Base-by-base conservation (phyloP, 2,888 invertebrate genomes). In the Exephanes ischioxanthus region DNA sequence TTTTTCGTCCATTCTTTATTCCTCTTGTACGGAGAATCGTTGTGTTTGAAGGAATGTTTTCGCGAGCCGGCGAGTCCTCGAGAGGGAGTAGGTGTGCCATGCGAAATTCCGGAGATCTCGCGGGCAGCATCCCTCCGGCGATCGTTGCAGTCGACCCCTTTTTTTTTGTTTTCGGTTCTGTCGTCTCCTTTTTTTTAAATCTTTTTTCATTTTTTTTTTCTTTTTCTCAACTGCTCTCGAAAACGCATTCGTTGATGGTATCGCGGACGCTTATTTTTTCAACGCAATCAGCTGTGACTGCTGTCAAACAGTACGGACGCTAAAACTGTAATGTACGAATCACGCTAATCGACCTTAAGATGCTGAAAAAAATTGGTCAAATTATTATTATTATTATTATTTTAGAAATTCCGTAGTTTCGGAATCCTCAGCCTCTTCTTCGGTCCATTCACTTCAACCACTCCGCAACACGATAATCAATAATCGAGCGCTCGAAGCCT, bases 371-470 rank as follows among this genome's bases (percentile, higher is more conserved):
- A 22, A 55, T 19, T 2, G 7, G 9, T 22, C 22, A 37, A 9
- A 16, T 0, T 53, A 2, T 5, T 19, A 6, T 53, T 19, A 7
- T 53, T 19, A 19, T 55, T 55, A 3, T 53, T 22, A 19, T 53
- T 22, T 61, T 16, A 14, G 11, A 45, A 45, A 45, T 55, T 22
- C 19, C 53, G 19, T 22, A 58, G 0, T 22, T 9, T 58, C 26
- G 58, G 11, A 26, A 58, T 51, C 7, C 11, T 9, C 73, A 61
- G 41, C 41, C 37, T 68, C 45, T 63, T 68, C 58, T 81, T 26
- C 73, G 80, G 80, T 68, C 73, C 73, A 75, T 61, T 73, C 41
- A 41, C 55, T 41, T 55, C 45, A 30, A 81, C 68, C 67, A 48
- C 26, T 67, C 16, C 26, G 3, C 58, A 33, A 9, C 19, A 33